Base-by-base conservation (phyloP, 2,113 vertebrate species). In the Hiodon alosoides region DNA sequence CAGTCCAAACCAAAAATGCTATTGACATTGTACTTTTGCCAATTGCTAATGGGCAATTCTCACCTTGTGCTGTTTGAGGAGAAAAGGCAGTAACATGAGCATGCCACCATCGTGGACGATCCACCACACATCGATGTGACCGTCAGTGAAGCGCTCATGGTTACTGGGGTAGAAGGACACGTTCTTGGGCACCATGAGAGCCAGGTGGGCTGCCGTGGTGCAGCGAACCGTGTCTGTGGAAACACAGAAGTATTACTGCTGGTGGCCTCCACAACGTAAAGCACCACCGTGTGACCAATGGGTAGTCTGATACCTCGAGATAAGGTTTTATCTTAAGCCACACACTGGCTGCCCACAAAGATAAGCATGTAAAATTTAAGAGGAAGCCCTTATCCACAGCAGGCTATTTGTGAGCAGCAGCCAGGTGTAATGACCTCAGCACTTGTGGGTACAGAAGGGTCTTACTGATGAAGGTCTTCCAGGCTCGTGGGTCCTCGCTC, bases 121-220 rank as follows among this genome's bases (percentile, higher is more conserved):
- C 97, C 97, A 99, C 97, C 97, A 99, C 77, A 99, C 94, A 0
- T 99, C 97, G 2, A 98, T 98, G 88, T 94, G 94, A 79, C 97
- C 97, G 68, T 99, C 97, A 4, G 91, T 91, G 87, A 97, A 98
- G 86, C 96, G 97, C 76, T 99, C 97, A 0, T 97, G 94, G 87
- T 99, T 99, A 90, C 96, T 94, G 69, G 97, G 96, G 86, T 97
- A 99, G 87, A 99, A 96, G 65, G 96, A 94, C 11, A 98, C 94
- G 16, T 98, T 99, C 90, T 99, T 99, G 82, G 97, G 96, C 74
- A 99, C 97, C 77, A 98, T 93, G 71, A 99, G 86, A 64, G 97
- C 97, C 77, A 98, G 88, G 59, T 98, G 97, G 73, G 95, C 97
- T 50, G 97, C 97, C 7, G 97, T 99, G 60, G 95, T 98, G 81